A percentile compares a stretch with the other conserved stretches of the same genome.
Evolutionary conservation across 2,797 vertebrate species (phyloP).

Genomic region (Myotis planiceps): DNA sequence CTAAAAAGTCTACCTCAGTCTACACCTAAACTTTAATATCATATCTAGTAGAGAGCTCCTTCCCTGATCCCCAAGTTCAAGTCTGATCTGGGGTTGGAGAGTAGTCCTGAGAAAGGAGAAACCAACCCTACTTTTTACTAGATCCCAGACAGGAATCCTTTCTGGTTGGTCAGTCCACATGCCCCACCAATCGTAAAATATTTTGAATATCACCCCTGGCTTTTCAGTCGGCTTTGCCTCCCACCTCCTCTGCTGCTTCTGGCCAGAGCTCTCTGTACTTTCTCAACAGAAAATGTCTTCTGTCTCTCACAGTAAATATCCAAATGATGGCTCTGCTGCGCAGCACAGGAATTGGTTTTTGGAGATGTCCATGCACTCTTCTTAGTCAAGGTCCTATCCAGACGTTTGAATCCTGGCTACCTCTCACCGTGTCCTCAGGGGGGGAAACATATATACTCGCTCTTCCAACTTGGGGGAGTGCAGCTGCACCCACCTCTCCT

Average conservation of each 20-base stretch:
- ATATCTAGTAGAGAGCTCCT: neutral
- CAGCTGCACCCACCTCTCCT: neutral
- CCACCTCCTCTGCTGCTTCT: neutral
- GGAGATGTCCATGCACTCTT: accelerated
- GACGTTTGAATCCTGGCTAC: neutral
- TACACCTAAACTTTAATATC: constrained; percentile 5
- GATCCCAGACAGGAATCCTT: neutral
- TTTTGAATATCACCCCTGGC: neutral
- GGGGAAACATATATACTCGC: neutral
- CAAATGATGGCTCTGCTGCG: neutral
- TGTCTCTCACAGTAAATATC: neutral
- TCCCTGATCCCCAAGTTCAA: neutral
- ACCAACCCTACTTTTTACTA: neutral
- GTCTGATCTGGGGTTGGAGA: neutral
- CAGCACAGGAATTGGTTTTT: neutral
- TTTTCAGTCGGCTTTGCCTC: neutral
- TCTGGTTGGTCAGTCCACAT: neutral
- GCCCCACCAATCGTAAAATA: neutral
- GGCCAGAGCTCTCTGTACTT: neutral
- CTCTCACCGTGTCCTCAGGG: neutral
- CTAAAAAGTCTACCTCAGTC: neutral
- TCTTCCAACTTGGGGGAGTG: neutral
- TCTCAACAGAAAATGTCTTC: neutral
- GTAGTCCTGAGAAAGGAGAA: neutral
- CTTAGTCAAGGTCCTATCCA: neutral